A percentile compares a stretch with the other conserved stretches of the same genome.
These are phyloP conservation scores for Chelonia mydas DNA, from an alignment of 2,797 vertebrate species.

Conservation along the genomic window DNA sequence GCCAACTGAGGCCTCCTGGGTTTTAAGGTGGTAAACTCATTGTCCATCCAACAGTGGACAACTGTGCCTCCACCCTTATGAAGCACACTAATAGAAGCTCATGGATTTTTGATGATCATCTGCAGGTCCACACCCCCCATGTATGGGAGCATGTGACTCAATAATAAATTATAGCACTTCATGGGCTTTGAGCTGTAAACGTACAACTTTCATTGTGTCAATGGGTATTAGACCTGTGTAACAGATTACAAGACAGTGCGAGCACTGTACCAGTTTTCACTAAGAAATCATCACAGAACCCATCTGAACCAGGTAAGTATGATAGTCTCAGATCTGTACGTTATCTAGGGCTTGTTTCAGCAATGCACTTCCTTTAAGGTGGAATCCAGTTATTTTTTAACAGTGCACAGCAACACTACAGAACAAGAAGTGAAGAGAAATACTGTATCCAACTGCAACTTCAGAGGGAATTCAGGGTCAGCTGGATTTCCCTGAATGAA, in stretches of 20 bases:
- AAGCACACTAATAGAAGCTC: neutral
- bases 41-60: neutral
- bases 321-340: neutral
- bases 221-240: neutral
- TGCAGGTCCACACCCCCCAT: neutral
- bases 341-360: neutral
- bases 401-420: neutral
- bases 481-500: neutral
- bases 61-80: neutral
- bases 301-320: neutral
- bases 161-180: neutral
- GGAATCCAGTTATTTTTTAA: neutral
- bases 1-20: neutral
- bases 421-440: neutral
- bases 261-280: neutral
- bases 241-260: neutral
- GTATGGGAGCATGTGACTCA: neutral
- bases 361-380: neutral
- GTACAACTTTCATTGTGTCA: neutral
- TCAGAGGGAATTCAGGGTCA: neutral
- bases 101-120: neutral
- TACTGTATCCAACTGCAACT: rapidly evolving
- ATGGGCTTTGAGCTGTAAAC: neutral
- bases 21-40: neutral
- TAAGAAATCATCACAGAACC: neutral